Base-by-base conservation (phyloP, 53 echinoderm and acorn worm genomes). In the Holothuria scabra region DNA sequence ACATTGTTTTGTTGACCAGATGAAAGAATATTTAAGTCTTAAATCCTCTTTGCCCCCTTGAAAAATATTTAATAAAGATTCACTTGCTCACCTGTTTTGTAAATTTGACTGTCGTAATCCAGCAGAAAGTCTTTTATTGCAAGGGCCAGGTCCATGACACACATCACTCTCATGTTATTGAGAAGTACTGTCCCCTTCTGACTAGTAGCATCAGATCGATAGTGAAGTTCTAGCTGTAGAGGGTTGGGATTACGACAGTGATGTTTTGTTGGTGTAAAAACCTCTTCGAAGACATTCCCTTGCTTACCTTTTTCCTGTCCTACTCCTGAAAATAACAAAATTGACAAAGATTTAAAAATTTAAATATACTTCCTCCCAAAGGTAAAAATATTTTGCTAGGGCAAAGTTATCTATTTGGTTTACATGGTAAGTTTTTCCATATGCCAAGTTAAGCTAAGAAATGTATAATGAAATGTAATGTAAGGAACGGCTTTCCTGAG, bases 81-180 rank as follows among this genome's bases (percentile, higher is more conserved):
- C 23, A 60, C 3, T 3, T 18, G 2, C 90, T 74, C 37, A 88
- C 91, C 87, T 60, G 93, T 29, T 21, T 82, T 86, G 74, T 87
- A 82, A 8, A 81, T 82, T 56, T 96, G 90, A 19, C 89, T 69
- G 56, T 96, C 93, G 35, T 96, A 93, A 67, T 88, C 91, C 49
- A 92, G 84, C 24, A 99, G 75, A 79, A 99, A 99, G 83, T 99
- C 99, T 76, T 95, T 99, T 70, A 86, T 91, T 0, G 99, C 94
- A 18, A 99, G 85, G 44, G 92, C 70, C 30, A 94, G 85, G 76
- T 99, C 99, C 81, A 99, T 88, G 34, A 99, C 91, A 67, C 95
- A 94, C 56, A 99, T 87, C 14, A 99, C 99, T 60, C 99, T 82
- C 99, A 99, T 99, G 86, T 99, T 99, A 87, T 99, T 99, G 19